Evolutionary conservation across 2,113 vertebrate genomes (phyloP).

Genomic region (Mobula birostris): DNA sequence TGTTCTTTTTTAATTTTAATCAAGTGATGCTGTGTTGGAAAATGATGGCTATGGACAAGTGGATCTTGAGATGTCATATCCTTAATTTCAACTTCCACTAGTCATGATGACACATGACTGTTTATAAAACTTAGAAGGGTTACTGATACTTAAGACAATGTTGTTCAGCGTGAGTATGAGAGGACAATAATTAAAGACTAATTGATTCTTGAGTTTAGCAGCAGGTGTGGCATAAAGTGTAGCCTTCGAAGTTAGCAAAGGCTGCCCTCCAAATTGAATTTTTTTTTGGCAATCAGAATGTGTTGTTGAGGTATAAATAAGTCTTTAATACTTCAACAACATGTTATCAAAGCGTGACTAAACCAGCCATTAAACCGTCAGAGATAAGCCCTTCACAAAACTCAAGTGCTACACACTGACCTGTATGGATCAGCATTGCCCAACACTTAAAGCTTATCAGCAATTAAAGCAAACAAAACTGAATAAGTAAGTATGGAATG

Average conservation of each 20-base stretch:
- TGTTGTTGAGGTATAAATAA: slow-evolving; percentile 1
- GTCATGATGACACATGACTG: background rate
- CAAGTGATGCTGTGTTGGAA: background rate
- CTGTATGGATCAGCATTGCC: slow-evolving; percentile 22
- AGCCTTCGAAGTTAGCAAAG: background rate
- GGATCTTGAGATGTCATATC: background rate
- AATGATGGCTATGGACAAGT: background rate
- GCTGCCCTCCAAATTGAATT: background rate
- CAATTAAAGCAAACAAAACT: slow-evolving; percentile 13
- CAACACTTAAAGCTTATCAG: slow-evolving; percentile 12
- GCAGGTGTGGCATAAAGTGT: background rate
- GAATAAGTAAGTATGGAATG: slow-evolving; percentile 25
- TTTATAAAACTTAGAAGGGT: no score
- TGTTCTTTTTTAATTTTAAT: background rate
- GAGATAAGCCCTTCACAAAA: slow-evolving; percentile 25
- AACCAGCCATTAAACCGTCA: slow-evolving; percentile 10
- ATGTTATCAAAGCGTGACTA: slow-evolving; percentile 26
- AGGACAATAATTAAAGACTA: background rate
- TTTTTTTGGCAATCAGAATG: background rate
- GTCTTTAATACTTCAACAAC: slow-evolving; percentile 30
- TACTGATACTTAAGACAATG: background rate
- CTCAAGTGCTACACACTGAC: background rate
- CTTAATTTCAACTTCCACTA: background rate
- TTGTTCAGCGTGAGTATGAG: background rate
- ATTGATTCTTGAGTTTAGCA: background rate